Percentiles rank a stretch among this genome's conserved stretches.
These are phyloP conservation scores for Schrankia costaestrigalis DNA, from an alignment of 2,888 invertebrate genomes.

Conservation along the genomic window DNA sequence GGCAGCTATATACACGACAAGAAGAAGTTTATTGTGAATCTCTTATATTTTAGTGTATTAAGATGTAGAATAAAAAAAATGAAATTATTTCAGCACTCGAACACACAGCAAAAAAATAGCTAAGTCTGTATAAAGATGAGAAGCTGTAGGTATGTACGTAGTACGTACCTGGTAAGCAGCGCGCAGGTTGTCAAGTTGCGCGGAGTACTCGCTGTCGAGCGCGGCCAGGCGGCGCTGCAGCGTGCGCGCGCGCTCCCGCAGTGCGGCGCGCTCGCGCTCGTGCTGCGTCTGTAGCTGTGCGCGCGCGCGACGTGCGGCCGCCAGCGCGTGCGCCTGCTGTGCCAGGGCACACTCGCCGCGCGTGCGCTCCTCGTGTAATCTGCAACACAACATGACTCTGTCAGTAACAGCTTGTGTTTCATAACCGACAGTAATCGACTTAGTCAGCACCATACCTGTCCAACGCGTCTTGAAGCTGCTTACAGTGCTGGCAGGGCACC, in stretches of 20 bases:
- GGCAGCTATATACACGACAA: too few species aligned
- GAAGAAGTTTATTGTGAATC: too few species aligned
- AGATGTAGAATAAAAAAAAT: too few species aligned
- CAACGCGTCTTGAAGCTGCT: slow-evolving; percentile 76
- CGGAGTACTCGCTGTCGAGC: slow-evolving; percentile 90
- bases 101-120: too few species aligned
- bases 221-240: slow-evolving; percentile 86
- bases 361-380: slow-evolving; percentile 61
- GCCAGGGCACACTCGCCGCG: slow-evolving; percentile 66
- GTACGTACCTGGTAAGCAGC: slow-evolving; percentile 86
- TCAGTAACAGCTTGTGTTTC: background rate
- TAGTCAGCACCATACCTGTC: slow-evolving; percentile 51
- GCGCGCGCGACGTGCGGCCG: slow-evolving; percentile 69
- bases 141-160: too few species aligned
- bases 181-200: slow-evolving; percentile 89
- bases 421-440: background rate
- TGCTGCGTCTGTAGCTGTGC: slow-evolving; percentile 69
- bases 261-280: slow-evolving; percentile 81
- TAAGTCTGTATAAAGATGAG: too few species aligned
- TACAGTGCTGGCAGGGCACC: slow-evolving; percentile 76
- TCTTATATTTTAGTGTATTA: too few species aligned
- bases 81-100: too few species aligned
- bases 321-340: slow-evolving; percentile 67
- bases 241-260: slow-evolving; percentile 85
- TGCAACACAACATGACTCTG: slow-evolving; percentile 16